A percentile compares a stretch with the other conserved stretches of the same genome.
These are phyloP conservation scores for Pyrrhia umbra DNA, from an alignment of 2,888 invertebrate species.

Conservation along the genomic window DNA sequence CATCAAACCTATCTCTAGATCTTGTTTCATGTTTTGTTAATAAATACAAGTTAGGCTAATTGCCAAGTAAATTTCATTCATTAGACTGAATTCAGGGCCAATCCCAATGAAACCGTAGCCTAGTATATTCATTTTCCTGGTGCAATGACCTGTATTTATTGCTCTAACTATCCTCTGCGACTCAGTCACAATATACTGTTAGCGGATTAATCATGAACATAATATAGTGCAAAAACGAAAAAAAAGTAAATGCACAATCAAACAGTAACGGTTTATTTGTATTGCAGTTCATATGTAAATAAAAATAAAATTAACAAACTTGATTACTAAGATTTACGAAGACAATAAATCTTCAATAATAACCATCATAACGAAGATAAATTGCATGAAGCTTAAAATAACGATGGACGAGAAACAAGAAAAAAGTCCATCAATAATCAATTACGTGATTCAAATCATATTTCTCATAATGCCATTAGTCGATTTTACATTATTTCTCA, in stretches of 20 bases:
- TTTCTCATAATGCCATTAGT: conserved; percentile 2
- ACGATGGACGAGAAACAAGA: conserved; percentile 20
- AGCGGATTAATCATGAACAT: not conserved
- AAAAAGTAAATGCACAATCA: not conserved
- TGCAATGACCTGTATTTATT: conserved; percentile 13
- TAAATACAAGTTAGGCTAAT: conserved; percentile 40
- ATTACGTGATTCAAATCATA: conserved; percentile 39
- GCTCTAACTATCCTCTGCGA: conserved; percentile 9
- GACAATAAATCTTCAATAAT: conserved; percentile 4
- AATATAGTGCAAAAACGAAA: not conserved
- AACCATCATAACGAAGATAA: not conserved
- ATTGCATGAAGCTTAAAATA: conserved; percentile 17
- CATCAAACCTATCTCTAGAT: conserved; percentile 55
- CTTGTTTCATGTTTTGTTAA: conserved; percentile 27
- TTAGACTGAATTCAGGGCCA: conserved; percentile 36
- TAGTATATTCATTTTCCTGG: conserved; percentile 14
- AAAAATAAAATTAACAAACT: not conserved
- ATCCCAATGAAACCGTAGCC: not conserved
- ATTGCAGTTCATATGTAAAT: conserved; percentile 1
- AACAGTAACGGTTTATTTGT: conserved; percentile 1
- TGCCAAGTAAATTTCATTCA: conserved; percentile 25
- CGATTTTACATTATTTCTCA: conserved; percentile 35
- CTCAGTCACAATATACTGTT: not conserved
- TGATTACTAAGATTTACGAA: conserved; percentile 11
- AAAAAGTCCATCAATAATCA: conserved; percentile 25